Base-by-base conservation (phyloP, 2,888 invertebrate genomes). In the Deroplatys truncata region DNA sequence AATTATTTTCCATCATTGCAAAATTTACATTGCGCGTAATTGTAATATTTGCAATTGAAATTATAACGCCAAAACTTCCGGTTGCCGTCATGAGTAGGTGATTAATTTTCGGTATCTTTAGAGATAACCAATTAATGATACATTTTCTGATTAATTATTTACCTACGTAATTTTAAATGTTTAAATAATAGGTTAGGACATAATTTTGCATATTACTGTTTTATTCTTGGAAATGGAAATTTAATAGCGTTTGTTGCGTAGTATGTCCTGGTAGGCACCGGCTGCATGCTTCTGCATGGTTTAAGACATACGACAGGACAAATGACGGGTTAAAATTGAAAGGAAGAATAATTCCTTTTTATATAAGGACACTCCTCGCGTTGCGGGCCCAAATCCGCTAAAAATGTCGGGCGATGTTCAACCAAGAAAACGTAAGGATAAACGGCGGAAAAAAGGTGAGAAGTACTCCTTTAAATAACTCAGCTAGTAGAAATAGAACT, bases 381-480 rank as follows among this genome's bases (percentile, higher is more conserved):
- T 86, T 86, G 56, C 28, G 82, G 28, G 82, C 20, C 56, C 15
- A 28, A 2, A 56, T 87, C 82, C 56, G 35, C n/a, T 85, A 31
- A 84, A 93, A 94, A 97, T 98, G 98, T 97, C 97, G 93, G 97
- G 97, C 92, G 97, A 98, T 94, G 96, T 97, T 92, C 97, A 97
- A 94, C 97, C 97, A 93, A 96, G 97, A 93, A 97, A 97, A 94
- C 96, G 97, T 92, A 97, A 97, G 94, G 97, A 97, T 93, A 98
- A 97, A 94, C 95, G 95, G 93, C 96, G 95, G 93, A 97, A 96
- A 94, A 97, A 97, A 96, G 97, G 97, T 97, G 95, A 94, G 92
- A 91, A 28, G 7, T 13, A 85, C 20, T 25, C n/a, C 28, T 72
- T 72, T 72, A 72, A 72, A 72, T 72, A 72, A 72, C 56, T 72